phyloP scores from a whole-genome alignment of 2,888 invertebrate species.

The Platypus cylindrus region DNA sequence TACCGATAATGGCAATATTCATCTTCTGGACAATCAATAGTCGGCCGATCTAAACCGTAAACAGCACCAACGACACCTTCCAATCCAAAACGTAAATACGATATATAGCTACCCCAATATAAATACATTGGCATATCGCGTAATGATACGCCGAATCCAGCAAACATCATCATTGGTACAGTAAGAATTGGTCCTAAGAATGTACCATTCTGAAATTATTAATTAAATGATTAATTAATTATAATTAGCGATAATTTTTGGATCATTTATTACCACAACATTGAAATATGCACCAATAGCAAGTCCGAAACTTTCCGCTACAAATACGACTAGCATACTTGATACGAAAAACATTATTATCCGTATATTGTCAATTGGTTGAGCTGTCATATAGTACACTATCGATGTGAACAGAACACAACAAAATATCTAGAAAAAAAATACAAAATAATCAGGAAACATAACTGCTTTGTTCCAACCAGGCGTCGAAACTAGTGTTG shows the following conservation, averaged over 20 bases:
- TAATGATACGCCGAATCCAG: conserved; percentile 87
- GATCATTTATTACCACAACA: conserved; percentile 53
- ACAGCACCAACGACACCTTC: conserved; percentile 77
- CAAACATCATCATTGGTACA: conserved; percentile 94
- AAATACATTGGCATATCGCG: conserved; percentile 75
- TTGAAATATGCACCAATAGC: conserved; percentile 82
- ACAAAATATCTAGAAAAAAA: conserved; percentile 44
- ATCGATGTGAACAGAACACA: conserved; percentile 59
- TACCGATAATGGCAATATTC: conserved; percentile 68
- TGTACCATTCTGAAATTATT: conserved; percentile 68
- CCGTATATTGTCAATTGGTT: conserved; percentile 66
- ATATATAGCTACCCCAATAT: conserved; percentile 84
- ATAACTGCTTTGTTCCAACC: background rate
- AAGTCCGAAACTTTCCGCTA: conserved; percentile 85
- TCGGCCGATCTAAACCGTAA: conserved; percentile 66
- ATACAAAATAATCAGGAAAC: background rate
- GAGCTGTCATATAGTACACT: conserved; percentile 81
- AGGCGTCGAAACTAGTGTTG: too few species aligned
- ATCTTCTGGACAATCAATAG: conserved; percentile 61
- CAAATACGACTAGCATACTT: conserved; percentile 69
- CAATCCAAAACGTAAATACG: conserved; percentile 81
- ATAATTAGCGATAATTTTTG: conserved; percentile 2
- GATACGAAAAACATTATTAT: conserved; percentile 79
- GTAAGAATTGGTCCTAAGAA: conserved; percentile 85
- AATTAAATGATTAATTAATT: conserved; percentile 5